Evolutionary conservation across 2,113 vertebrate species (phyloP).

Genomic region (Heloderma charlesbogerti): DNA sequence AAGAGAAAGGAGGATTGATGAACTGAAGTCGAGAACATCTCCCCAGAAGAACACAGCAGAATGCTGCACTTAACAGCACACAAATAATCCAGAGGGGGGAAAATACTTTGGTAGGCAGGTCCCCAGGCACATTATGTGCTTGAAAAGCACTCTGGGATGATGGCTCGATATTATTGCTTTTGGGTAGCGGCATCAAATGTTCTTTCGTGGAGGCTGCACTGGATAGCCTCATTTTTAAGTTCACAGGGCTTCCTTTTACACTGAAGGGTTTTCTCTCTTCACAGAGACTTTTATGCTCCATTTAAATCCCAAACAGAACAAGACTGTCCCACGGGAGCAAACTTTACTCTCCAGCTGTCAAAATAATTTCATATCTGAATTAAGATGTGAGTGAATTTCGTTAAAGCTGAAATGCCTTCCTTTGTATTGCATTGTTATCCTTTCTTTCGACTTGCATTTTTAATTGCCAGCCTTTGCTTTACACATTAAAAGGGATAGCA

Average conservation of each 20-base stretch:
- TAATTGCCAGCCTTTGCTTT: constrained; percentile 29
- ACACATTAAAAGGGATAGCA: constrained; percentile 21
- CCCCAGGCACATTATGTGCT: rapidly evolving
- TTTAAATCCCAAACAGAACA: constrained; percentile 69
- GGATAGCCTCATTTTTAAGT: constrained; percentile 37
- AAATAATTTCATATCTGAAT: constrained; percentile 69
- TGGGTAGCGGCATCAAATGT: neutral
- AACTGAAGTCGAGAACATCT: neutral
- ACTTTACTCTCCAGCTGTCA: constrained; percentile 66
- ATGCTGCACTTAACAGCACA: neutral
- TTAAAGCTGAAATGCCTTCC: constrained; percentile 16
- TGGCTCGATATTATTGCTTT: rapidly evolving
- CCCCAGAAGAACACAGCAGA: neutral
- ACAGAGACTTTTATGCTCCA: constrained; percentile 56
- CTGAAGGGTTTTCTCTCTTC: constrained; percentile 60
- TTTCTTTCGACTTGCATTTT: constrained; percentile 35
- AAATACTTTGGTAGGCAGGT: rapidly evolving
- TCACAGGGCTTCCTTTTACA: constrained; percentile 10
- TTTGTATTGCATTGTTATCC: constrained; percentile 21
- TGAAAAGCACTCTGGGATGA: rapidly evolving
- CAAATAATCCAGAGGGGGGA: neutral
- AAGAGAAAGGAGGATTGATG: neutral
- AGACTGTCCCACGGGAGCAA: constrained; percentile 54
- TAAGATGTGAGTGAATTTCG: constrained; percentile 60
- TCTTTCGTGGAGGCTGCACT: rapidly evolving